phyloP scores from a whole-genome alignment of 1,140 invertebrate species.

The Papilio polytes region DNA sequence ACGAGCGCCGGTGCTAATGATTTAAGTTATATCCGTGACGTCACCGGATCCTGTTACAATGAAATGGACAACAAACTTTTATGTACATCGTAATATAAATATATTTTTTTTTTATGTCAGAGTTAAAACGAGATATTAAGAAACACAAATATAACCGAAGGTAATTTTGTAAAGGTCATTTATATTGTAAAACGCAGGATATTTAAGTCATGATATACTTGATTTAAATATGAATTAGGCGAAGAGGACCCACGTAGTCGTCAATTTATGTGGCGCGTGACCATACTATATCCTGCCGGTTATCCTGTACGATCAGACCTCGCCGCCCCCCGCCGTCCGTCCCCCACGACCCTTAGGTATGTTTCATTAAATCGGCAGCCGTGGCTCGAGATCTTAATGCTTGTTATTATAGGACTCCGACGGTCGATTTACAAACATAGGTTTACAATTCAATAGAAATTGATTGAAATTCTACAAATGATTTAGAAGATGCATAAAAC shows the following conservation, averaged over 20 bases:
- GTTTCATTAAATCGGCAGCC: neutral
- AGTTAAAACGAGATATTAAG: no score
- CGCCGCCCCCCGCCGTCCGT: neutral
- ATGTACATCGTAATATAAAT: no score
- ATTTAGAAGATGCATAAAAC: neutral
- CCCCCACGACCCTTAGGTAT: neutral
- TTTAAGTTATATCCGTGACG: constrained; percentile 7
- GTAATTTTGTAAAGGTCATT: no score
- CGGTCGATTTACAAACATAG: neutral
- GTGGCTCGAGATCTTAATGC: neutral
- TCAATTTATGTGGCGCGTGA: constrained; percentile 18
- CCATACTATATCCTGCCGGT: constrained; percentile 22
- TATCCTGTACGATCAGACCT: constrained; percentile 4
- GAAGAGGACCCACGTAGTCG: neutral
- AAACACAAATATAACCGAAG: no score
- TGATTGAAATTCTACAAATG: neutral
- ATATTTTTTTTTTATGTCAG: no score
- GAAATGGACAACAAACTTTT: neutral
- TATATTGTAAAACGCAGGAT: neutral
- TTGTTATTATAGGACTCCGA: constrained; percentile 10
- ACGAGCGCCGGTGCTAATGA: neutral
- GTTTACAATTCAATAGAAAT: neutral
- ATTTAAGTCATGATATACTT: neutral
- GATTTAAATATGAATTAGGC: neutral
- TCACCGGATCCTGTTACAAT: neutral